Base-by-base conservation (phyloP, 2,888 invertebrate genomes). In the Eilema sororculum region DNA sequence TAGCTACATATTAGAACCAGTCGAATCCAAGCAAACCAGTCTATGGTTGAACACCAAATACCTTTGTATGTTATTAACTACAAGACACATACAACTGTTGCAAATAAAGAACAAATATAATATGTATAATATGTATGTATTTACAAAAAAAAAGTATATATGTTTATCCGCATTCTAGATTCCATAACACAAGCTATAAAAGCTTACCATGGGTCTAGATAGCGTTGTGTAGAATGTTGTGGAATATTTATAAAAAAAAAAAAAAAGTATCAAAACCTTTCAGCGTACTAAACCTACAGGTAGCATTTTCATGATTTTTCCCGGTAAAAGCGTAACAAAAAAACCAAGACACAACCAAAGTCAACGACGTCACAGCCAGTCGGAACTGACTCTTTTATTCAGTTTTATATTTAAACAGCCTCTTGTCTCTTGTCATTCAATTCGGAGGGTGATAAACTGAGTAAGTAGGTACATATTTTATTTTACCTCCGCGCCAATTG, bases 361-460 rank as follows among this genome's bases (percentile, higher is more conserved):
- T 86, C 88, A 86, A 88, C 82, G 81, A 82, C 83, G 82, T 78
- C 82, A 77, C 79, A 78, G 79, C 81, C 85, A 83, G 86, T 84
- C 81, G 84, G 79, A 84, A 86, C 79, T 78, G 82, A 81, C 78
- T 87, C 79, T 71, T 86, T 89, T 89, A 86, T 89, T 88, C 85
- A 81, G 85, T 86, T 87, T 85, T 82, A 71, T 84, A 85, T 86
- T 86, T 86, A 83, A 84, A 76, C 81, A 77, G 77, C 28, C 77
- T 81, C 60, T 79, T 83, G 84, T 90, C 90, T 90, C 83, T 90
- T 90, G 89, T 90, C 89, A 89, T 90, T 88, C 85, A 77, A 72
- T 75, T 79, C 80, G n/a, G 77, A 63, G 67, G 76, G 69, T 80
- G 80, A 77, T 77, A 72, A 0, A 56, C 74, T 77, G 60, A 41